Percentiles rank a stretch among this genome's conserved stretches.
These are phyloP conservation scores for Myrmophylax atrothorax DNA, from an alignment of 2,113 vertebrate genomes.

Conservation along the genomic window DNA sequence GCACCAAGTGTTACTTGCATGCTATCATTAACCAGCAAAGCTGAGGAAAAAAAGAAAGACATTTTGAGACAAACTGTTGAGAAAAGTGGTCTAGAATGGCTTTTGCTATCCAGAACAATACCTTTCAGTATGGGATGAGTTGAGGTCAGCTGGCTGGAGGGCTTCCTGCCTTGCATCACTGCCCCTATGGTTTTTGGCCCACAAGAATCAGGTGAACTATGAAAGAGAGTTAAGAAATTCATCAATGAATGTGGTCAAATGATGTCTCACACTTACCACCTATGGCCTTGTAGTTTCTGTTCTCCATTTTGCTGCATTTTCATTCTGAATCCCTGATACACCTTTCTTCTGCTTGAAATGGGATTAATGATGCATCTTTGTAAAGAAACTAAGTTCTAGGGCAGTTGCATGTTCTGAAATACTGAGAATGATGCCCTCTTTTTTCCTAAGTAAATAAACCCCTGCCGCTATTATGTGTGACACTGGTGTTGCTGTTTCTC, in stretches of 20 bases:
- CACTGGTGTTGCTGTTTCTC: not conserved
- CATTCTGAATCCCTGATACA: not conserved
- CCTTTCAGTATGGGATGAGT: constrained; percentile 85
- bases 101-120: constrained; percentile 54
- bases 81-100: not conserved
- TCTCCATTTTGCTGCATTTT: not conserved
- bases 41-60: not conserved
- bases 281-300: not conserved
- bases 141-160: constrained; percentile 7
- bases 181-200: not conserved
- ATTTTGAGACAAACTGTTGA: not conserved
- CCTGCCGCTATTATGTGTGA: not conserved
- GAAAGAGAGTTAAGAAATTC: not conserved
- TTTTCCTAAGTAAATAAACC: not conserved
- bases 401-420: not conserved
- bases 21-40: not conserved
- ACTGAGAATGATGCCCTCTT: not conserved
- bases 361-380: not conserved
- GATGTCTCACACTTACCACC: not conserved
- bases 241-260: not conserved
- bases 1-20: not conserved
- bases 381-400: not conserved
- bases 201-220: constrained; percentile 11
- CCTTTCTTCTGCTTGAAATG: not conserved
- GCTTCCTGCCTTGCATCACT: constrained; percentile 15